Base-by-base conservation (phyloP, 2,113 vertebrate species). In the Hippocampus zosterae region DNA sequence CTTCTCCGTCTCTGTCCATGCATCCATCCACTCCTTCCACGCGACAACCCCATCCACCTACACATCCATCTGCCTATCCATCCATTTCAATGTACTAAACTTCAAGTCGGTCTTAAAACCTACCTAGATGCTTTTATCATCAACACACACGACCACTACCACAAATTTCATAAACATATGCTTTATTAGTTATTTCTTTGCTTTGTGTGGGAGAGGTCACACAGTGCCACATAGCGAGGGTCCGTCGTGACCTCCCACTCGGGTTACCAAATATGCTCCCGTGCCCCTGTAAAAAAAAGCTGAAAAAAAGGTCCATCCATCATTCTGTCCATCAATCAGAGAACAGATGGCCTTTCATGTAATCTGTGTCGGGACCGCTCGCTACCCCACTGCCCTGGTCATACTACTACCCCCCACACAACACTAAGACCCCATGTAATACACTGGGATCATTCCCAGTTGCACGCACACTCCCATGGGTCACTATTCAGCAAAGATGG, bases 291-390 rank as follows among this genome's bases (percentile, higher is more conserved):
- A n/a, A 62, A 62, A 44, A 29, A 44, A 27, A 25, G 29, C 13
- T 25, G 13, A 27, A 41, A 64, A n/a, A 41, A 41, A 42, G 40
- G 64, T 79, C 79, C 83, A 82, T 85, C 83, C 81, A 88, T 89
- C 86, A 85, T 66, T 77, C 73, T 59, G 42, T 78, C 86, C 86
- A 92, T 91, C 91, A 86, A 89, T 93, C 91, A 92, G 65, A 71
- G 69, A 88, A 88, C 91, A 92, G 92, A 92, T 92, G 91, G 88
- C 82, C 83, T 88, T 86, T 91, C 83, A 91, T 60, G 88, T 81
- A 78, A 79, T 75, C 81, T 44, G 41, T 86, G 83, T 89, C 87
- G 86, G 74, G 76, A 76, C 87, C 83, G 87, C 88, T 83, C 86
- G 79, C 78, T 76, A 81, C 85, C 85, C 25, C 79, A 80, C 79